phyloP scores from a whole-genome alignment of 2,113 vertebrate species.

The Dasypus novemcinctus region DNA sequence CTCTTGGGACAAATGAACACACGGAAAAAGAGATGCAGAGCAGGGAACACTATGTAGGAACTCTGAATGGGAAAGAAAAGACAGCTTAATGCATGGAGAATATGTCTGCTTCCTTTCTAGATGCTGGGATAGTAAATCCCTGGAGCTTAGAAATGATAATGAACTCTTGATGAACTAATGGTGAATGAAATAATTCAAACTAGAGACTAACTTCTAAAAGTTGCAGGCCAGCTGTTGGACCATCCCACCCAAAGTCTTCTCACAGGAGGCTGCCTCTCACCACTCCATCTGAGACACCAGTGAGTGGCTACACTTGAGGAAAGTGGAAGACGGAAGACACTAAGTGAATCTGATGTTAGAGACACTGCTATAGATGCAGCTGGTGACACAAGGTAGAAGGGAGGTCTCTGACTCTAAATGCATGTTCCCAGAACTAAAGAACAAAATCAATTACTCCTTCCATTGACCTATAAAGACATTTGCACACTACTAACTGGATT shows the following conservation, averaged over 20 bases:
- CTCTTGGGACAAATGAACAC: neutral
- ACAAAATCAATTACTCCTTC: neutral
- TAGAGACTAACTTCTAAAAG: neutral
- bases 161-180: neutral
- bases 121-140: neutral
- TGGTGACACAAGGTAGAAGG: neutral
- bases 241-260: neutral
- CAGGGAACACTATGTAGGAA: neutral
- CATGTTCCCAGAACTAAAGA: neutral
- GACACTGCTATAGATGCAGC: neutral
- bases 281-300: neutral
- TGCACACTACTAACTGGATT: neutral
- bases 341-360: neutral
- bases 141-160: neutral
- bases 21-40: neutral
- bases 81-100: neutral
- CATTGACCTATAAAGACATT: neutral
- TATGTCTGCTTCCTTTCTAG: neutral
- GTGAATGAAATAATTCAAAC: slow-evolving; percentile 30
- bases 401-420: neutral
- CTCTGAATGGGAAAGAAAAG: neutral
- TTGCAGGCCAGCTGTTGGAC: neutral
- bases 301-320: neutral
- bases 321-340: neutral
- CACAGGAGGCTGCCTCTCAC: neutral